Conservation (phyloP, 1,140 invertebrate genomes). For the Tetragnatha versicolor region DNA sequence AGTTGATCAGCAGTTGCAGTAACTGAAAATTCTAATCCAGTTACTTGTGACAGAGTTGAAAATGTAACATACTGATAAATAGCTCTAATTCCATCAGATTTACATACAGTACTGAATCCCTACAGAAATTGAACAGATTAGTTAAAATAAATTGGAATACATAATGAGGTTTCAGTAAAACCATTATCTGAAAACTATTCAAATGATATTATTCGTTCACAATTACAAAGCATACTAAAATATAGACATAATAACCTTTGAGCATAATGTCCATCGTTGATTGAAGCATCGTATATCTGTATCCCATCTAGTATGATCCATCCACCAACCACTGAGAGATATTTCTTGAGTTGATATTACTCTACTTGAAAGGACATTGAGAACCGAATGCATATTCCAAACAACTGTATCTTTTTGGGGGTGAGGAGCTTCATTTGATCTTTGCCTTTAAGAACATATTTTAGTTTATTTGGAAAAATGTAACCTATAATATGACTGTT, state of each 20-base stretch:
- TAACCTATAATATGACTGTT: no score
- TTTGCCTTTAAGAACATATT: no score
- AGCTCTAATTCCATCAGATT: constrained; percentile 56
- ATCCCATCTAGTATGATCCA: constrained; percentile 58
- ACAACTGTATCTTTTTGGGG: constrained; percentile 29
- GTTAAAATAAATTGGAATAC: not conserved
- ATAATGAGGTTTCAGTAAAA: not conserved
- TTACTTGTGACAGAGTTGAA: constrained; percentile 14
- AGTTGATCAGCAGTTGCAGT: constrained; percentile 56
- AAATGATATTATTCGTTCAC: not conserved
- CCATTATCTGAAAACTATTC: no score
- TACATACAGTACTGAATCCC: constrained; percentile 58
- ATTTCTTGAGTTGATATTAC: constrained; percentile 54
- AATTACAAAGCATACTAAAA: not conserved
- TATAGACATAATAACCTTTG: constrained; percentile 53
- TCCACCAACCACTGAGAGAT: constrained; percentile 58
- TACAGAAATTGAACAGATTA: constrained; percentile 21
- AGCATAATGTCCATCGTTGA: constrained; percentile 56
- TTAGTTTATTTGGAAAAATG: no score
- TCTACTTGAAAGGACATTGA: constrained; percentile 56
- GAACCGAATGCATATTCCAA: constrained; percentile 30
- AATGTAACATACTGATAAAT: constrained; percentile 59
- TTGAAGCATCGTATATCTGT: constrained; percentile 57
- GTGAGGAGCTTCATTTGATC: constrained; percentile 17
- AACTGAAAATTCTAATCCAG: constrained; percentile 55